These are phyloP conservation scores for Coturnix japonica DNA, from an alignment of 2,113 vertebrate species.

Conservation along the genomic window DNA sequence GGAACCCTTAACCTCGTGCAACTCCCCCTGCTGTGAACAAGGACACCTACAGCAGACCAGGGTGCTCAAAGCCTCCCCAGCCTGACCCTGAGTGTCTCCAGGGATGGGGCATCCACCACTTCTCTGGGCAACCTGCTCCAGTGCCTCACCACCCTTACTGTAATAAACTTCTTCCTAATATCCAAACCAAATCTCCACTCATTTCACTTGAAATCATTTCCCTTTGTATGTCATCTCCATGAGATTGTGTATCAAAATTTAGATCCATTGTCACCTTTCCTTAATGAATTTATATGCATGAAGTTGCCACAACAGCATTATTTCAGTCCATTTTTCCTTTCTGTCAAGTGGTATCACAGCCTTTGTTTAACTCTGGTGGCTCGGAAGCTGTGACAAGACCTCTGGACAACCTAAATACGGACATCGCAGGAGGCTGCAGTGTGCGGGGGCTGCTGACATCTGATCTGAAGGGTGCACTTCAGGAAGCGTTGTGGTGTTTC, in stretches of 20 bases:
- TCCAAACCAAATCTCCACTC: too few species aligned
- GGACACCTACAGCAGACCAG: too few species aligned
- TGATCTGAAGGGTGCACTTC: not conserved
- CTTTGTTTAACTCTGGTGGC: not conserved
- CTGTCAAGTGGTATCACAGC: not conserved
- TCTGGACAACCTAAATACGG: not conserved
- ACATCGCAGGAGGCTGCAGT: not conserved
- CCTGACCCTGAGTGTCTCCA: too few species aligned
- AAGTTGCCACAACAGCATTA: not conserved
- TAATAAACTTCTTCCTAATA: too few species aligned
- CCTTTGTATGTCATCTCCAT: not conserved
- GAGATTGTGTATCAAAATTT: conserved; percentile 30
- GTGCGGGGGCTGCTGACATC: not conserved
- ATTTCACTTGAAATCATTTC: too few species aligned
- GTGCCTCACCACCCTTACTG: too few species aligned
- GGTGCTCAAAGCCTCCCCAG: too few species aligned
- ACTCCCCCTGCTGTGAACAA: too few species aligned
- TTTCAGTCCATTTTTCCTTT: not conserved
- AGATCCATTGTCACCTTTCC: not conserved
- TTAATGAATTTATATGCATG: not conserved
- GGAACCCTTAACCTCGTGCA: too few species aligned
- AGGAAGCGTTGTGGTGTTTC: not conserved
- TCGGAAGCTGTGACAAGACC: not conserved
- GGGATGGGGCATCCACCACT: too few species aligned
- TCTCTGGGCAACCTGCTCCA: too few species aligned